Evolutionary conservation across 2,888 invertebrate species (phyloP).

Genomic region (Abrostola triplasia): DNA sequence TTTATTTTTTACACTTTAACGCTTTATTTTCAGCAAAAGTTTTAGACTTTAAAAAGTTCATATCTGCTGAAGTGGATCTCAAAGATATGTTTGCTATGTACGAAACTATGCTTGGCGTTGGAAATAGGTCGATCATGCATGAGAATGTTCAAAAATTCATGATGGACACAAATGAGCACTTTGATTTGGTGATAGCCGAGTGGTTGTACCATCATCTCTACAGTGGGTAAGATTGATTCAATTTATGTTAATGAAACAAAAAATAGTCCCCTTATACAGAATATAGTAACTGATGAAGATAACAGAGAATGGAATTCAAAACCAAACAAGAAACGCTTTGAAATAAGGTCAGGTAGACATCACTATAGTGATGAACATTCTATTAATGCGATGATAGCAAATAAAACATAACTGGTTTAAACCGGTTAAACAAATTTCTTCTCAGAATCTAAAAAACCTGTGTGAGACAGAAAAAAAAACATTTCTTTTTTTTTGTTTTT

Average conservation of each 20-base stretch:
- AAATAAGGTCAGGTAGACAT: too few species aligned
- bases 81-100: conserved; percentile 35
- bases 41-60: conserved; percentile 45
- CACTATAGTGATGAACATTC: too few species aligned
- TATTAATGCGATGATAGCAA: too few species aligned
- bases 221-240: conserved; percentile 61
- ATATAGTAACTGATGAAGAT: not conserved
- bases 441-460: too few species aligned
- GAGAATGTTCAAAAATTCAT: conserved; percentile 59
- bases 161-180: conserved; percentile 59
- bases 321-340: too few species aligned
- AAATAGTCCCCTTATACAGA: too few species aligned
- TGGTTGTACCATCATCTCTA: conserved; percentile 68
- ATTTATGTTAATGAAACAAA: not conserved
- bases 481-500: too few species aligned
- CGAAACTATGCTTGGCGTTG: conserved; percentile 24
- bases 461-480: too few species aligned
- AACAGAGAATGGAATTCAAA: not conserved
- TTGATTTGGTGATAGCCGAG: conserved; percentile 67
- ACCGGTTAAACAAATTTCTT: too few species aligned
- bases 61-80: conserved; percentile 42
- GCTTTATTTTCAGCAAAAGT: conserved; percentile 18
- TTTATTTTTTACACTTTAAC: too few species aligned
- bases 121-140: conserved; percentile 40
- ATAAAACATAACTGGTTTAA: too few species aligned